These are phyloP conservation scores for Aphrophora alni DNA, from an alignment of 2,888 invertebrate genomes.

Conservation along the genomic window DNA sequence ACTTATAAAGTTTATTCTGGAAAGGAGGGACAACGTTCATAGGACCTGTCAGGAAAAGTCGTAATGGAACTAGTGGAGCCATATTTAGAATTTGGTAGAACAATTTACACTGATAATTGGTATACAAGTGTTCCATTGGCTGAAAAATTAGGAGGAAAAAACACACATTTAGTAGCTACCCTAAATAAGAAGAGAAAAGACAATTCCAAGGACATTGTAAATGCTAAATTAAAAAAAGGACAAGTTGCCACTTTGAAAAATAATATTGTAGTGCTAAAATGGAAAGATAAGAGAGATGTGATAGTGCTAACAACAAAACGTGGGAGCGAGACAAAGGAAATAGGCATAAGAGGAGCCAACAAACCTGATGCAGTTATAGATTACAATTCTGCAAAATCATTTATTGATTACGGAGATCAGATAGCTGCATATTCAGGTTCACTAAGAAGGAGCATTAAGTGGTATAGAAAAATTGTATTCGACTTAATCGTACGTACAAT, in stretches of 20 bases:
- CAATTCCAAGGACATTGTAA: neutral
- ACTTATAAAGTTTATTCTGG: constrained; percentile 23
- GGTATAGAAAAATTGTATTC: constrained; percentile 30
- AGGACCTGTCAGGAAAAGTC: constrained; percentile 36
- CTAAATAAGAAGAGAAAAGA: constrained; percentile 19
- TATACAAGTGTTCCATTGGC: constrained; percentile 43
- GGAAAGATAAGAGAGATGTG: constrained; percentile 31
- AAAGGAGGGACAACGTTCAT: constrained; percentile 7
- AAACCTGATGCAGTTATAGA: constrained; percentile 41
- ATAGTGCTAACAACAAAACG: constrained; percentile 30
- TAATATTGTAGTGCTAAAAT: constrained; percentile 20
- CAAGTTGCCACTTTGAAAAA: neutral
- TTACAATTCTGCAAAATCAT: constrained; percentile 27
- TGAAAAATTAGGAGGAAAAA: neutral
- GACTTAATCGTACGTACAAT: constrained; percentile 27
- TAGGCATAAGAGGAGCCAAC: neutral
- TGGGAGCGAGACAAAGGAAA: neutral
- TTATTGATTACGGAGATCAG: constrained; percentile 27
- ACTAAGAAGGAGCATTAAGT: constrained; percentile 23
- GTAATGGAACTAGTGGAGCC: constrained; percentile 40
- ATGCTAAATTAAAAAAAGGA: constrained; percentile 23
- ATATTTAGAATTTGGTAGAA: constrained; percentile 40
- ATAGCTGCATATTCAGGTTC: constrained; percentile 18
- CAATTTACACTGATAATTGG: constrained; percentile 44
- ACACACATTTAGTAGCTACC: constrained; percentile 34